A percentile compares a stretch with the other conserved stretches of the same genome.
Conservation (phyloP, 2,113 vertebrate species). For the Neolamprologus ventralis region DNA sequence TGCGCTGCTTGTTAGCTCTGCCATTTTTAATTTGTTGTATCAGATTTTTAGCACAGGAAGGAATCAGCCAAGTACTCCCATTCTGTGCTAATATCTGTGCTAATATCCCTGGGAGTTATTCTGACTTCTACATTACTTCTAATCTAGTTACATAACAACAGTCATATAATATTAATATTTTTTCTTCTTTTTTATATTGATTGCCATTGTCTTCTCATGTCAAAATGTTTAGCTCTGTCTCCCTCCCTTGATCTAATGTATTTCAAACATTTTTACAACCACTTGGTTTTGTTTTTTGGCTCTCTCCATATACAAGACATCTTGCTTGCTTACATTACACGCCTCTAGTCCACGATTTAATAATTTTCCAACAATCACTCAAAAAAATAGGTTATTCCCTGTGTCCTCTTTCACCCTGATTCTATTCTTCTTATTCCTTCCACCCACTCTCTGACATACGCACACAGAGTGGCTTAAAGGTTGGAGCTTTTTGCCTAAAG, state of each 20-base stretch:
- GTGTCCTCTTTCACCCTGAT: conserved; percentile 12
- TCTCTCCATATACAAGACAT: background rate
- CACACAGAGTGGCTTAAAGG: conserved; percentile 8
- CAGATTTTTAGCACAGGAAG: background rate
- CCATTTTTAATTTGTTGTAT: background rate
- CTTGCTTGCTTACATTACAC: background rate
- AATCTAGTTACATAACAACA: background rate
- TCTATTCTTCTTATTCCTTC: conserved; percentile 13
- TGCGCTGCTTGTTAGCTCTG: background rate
- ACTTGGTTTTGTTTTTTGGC: background rate
- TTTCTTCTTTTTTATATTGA: background rate
- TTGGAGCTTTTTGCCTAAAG: conserved; percentile 60
- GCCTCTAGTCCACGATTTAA: background rate
- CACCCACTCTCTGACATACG: conserved; percentile 5
- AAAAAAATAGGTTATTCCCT: background rate
- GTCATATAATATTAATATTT: background rate
- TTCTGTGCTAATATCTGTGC: background rate
- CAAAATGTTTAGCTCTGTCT: background rate
- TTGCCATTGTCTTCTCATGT: background rate
- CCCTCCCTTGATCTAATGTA: background rate
- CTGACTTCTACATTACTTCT: background rate
- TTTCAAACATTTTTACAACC: background rate
- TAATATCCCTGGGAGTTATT: background rate
- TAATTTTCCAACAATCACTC: background rate
- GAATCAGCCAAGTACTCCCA: background rate